Base-by-base conservation (phyloP, 2,888 invertebrate species). In the Dolichomitus sp. region DNA sequence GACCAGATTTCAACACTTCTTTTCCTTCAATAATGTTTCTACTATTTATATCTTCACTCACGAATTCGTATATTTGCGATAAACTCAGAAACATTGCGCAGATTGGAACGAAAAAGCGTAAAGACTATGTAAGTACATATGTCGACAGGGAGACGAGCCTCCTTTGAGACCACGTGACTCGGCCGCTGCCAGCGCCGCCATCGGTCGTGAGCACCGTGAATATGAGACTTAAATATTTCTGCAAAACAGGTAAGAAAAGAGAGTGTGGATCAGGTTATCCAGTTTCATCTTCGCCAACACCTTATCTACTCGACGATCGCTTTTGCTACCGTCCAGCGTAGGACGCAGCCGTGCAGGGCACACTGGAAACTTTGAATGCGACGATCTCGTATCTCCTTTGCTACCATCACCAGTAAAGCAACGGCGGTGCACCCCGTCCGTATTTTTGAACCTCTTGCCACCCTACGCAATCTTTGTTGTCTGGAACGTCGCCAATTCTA, bases 281-380 rank as follows among this genome's bases (percentile, higher is more conserved):
- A 85, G 86, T 89, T 89, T 90, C 87, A 89, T 89, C 89, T 88
- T 86, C 72, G 88, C 89, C 82, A 88, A 73, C 66, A 87, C 81
- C 82, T 89, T 89, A 90, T 89, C 89, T 88, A 14, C 85, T 65
- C 81, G n/a, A 59, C 73, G 87, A 88, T 88, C 89, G 88, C 89
- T 85, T 73, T 61, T 75, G 87, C 88, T 86, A 87, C 88, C 86
- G 87, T 86, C 86, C 82, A 83, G 72, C 52, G 75, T 59, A 80
- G 79, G 75, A 72, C 73, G 74, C 68, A 57, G 75, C 65, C 50
- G 52, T 78, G 81, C 82, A 77, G 80, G 76, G 70, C 27, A 78
- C 76, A 74, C 45, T 73, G 66, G 45, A 83, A 76, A 81, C 83
- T 74, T 82, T 80, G 65, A 81, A 75, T 79, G 70, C 84, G 82